Conservation (phyloP, 2,888 invertebrate genomes). For the Mesorhabditis belari region DNA sequence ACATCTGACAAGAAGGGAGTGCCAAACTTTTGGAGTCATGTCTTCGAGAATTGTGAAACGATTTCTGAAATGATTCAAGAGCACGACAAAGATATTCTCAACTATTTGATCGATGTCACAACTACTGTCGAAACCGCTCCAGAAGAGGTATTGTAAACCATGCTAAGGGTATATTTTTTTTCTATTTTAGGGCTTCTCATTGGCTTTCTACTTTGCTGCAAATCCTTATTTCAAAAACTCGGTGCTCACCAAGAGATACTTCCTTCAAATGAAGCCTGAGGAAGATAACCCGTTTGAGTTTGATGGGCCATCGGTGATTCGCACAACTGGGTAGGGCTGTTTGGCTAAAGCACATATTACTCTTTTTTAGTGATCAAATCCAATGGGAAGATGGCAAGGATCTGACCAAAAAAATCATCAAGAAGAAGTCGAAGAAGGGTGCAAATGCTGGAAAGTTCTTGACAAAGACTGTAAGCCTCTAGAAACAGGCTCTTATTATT, state of each 20-base stretch:
- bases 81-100: slow-evolving; percentile 43
- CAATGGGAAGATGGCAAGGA: slow-evolving; percentile 97
- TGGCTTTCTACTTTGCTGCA: slow-evolving; percentile 84
- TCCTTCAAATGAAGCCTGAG: slow-evolving; percentile 80
- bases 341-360: not conserved
- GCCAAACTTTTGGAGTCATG: slow-evolving; percentile 89
- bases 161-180: no score
- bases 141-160: no score
- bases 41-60: slow-evolving; percentile 81
- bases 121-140: slow-evolving; percentile 26
- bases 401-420: slow-evolving; percentile 79
- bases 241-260: slow-evolving; percentile 81
- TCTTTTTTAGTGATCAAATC: slow-evolving; percentile 73
- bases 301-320: slow-evolving; percentile 88
- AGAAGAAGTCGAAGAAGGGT: slow-evolving; percentile 87
- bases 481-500: no score
- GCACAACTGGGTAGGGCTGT: slow-evolving; percentile 68
- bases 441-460: slow-evolving; percentile 43
- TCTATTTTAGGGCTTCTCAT: no score
- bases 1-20: slow-evolving; percentile 64
- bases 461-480: slow-evolving; percentile 44
- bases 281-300: slow-evolving; percentile 78
- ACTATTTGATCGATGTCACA: slow-evolving; percentile 39
- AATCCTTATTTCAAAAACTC: slow-evolving; percentile 84
- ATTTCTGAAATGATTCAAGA: slow-evolving; percentile 70